Evolutionary conservation across 2,113 vertebrate genomes (phyloP).

Genomic region (Sorex fumeus): DNA sequence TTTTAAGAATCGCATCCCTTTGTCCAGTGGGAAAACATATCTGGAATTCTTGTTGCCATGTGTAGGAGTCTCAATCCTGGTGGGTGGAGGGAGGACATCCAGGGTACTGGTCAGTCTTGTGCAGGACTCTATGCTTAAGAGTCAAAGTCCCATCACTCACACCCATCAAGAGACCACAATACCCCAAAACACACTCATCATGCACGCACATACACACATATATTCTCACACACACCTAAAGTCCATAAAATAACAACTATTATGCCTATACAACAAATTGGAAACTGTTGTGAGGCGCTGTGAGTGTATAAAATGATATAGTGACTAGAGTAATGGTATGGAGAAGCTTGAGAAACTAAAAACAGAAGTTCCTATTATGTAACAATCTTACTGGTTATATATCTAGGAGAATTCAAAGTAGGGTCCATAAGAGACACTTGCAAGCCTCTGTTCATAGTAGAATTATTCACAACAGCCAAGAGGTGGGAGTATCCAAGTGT

Average conservation of each 20-base stretch:
- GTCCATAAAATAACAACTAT: background rate
- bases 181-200: background rate
- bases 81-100: background rate
- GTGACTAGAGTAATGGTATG: background rate
- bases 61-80: background rate
- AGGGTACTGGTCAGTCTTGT: background rate
- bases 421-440: background rate
- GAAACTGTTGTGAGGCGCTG: background rate
- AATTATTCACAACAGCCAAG: background rate
- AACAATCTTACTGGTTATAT: background rate
- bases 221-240: no score
- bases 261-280: background rate
- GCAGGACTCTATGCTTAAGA: background rate
- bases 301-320: background rate
- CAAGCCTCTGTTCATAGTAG: background rate
- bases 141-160: background rate
- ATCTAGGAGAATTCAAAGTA: slow-evolving; percentile 7
- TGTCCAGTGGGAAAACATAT: background rate
- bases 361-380: background rate
- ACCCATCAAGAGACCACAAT: background rate
- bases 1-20: background rate
- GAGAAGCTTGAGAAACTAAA: background rate
- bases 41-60: background rate
- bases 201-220: no score
- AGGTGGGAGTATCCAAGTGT: background rate